Percentiles rank a stretch among this genome's conserved stretches.
These are phyloP conservation scores for Papilio demoleus DNA, from an alignment of 2,888 invertebrate species.

Conservation along the genomic window DNA sequence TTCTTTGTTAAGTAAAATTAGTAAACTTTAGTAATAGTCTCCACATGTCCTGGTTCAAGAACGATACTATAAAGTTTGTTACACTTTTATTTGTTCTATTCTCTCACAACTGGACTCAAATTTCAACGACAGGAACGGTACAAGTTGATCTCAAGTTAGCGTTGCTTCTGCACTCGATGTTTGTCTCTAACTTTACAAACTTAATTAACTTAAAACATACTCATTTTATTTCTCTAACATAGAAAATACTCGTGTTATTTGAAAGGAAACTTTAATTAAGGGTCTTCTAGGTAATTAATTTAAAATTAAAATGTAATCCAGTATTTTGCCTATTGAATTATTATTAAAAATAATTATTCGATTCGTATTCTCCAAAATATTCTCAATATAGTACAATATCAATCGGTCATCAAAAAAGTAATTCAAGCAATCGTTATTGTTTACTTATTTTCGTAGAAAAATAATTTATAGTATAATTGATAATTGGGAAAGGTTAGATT, in stretches of 20 bases:
- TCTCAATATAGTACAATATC: no score
- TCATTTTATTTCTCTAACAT: not conserved
- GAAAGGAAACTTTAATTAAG: not conserved
- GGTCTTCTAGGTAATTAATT: not conserved
- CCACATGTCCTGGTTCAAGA: conserved; percentile 2
- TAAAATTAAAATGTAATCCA: not conserved
- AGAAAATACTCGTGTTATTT: not conserved
- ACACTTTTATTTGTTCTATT: conserved; percentile 1
- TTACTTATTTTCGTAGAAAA: not conserved
- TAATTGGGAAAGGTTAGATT: conserved; percentile 17
- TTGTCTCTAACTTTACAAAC: conserved; percentile 14
- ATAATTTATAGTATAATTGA: not conserved
- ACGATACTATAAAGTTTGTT: conserved; percentile 7
- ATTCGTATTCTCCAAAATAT: no score
- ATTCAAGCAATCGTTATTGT: not conserved
- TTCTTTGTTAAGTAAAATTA: not conserved
- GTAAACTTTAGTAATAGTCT: conserved; percentile 1
- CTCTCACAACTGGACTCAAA: conserved; percentile 19
- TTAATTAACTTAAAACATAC: conserved; percentile 13
- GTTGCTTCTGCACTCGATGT: conserved; percentile 14
- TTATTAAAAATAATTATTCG: no score
- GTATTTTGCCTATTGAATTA: no score
- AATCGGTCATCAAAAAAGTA: not conserved
- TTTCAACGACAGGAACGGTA: conserved; percentile 8
- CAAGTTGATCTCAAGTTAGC: conserved; percentile 27